These are phyloP conservation scores for Gambusia affinis DNA, from an alignment of 2,113 vertebrate species.

Conservation along the genomic window DNA sequence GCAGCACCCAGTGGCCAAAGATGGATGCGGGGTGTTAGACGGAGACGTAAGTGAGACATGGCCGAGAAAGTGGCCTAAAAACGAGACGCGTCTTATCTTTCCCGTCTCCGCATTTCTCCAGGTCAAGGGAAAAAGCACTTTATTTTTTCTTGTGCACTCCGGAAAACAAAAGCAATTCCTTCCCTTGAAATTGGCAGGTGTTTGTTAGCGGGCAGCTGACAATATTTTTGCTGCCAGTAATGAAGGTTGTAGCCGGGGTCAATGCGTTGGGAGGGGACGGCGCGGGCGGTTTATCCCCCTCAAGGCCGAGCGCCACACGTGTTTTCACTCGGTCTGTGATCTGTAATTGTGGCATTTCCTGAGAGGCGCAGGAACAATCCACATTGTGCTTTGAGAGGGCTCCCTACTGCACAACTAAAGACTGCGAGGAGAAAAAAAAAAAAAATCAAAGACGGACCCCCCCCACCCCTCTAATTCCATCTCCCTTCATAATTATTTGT, in stretches of 20 bases:
- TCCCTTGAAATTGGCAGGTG: slow-evolving; percentile 81
- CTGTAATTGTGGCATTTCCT: slow-evolving; percentile 86
- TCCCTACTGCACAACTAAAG: slow-evolving; percentile 57
- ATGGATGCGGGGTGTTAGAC: slow-evolving; percentile 61
- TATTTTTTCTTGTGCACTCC: slow-evolving; percentile 45
- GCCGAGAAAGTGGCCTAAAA: slow-evolving; percentile 7
- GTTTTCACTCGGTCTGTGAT: slow-evolving; percentile 85
- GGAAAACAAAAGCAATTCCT: slow-evolving; percentile 81
- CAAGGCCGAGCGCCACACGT: slow-evolving; percentile 78
- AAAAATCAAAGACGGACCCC: slow-evolving; percentile 51
- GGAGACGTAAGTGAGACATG: slow-evolving; percentile 44
- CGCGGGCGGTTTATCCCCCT: slow-evolving; percentile 83
- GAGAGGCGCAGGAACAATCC: slow-evolving; percentile 81
- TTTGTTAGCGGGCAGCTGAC: slow-evolving; percentile 89
- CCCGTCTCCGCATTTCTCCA: slow-evolving; percentile 73
- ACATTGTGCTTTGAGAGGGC: slow-evolving; percentile 76
- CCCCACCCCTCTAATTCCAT: not conserved
- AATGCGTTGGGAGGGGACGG: slow-evolving; percentile 77
- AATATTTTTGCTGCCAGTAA: slow-evolving; percentile 84
- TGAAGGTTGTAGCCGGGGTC: slow-evolving; percentile 83
- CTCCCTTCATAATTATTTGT: slow-evolving; percentile 26
- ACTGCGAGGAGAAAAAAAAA: slow-evolving; percentile 20
- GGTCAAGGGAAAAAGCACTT: slow-evolving; percentile 80
- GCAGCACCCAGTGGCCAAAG: slow-evolving; percentile 89
- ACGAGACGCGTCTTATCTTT: slow-evolving; percentile 45